A percentile compares a stretch with the other conserved stretches of the same genome.
phyloP scores from a whole-genome alignment of 2,888 invertebrate genomes.

The Chymomyza caudatula region DNA sequence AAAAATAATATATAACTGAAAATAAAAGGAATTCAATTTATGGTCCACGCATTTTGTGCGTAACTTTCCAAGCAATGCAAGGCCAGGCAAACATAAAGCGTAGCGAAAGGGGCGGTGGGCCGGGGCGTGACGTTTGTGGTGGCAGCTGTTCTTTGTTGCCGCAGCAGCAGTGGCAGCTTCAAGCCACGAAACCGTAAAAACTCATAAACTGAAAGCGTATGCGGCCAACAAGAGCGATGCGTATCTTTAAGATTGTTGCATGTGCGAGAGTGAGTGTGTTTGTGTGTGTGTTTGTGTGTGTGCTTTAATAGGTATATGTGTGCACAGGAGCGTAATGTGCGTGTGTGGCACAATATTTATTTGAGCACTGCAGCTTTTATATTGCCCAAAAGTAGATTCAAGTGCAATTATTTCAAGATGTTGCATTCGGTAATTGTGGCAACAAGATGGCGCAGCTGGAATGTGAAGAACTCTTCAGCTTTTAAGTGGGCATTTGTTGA shows the following conservation, averaged over 20 bases:
- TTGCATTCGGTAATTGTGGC: conserved; percentile 32
- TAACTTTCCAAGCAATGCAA: neutral
- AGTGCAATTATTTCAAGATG: conserved; percentile 65
- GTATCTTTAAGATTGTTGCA: conserved; percentile 41
- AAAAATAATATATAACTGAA: neutral
- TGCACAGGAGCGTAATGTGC: neutral
- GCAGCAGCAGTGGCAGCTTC: conserved; percentile 9
- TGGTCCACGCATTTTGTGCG: conserved; percentile 27
- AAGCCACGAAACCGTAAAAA: conserved; percentile 48
- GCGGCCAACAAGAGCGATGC: conserved; percentile 2
- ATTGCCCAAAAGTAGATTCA: conserved; percentile 43
- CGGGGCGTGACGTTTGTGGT: conserved; percentile 24
- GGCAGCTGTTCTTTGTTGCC: neutral
- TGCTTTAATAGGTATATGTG: neutral
- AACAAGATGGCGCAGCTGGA: conserved; percentile 20
- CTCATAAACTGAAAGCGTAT: conserved; percentile 44
- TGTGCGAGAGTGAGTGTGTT: conserved; percentile 7
- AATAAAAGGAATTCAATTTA: conserved; percentile 22
- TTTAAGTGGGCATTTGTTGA: conserved; percentile 44
- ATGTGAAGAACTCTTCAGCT: conserved; percentile 39
- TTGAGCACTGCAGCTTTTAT: conserved; percentile 32
- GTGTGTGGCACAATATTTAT: conserved; percentile 24
- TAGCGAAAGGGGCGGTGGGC: no score
- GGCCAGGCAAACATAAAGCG: conserved; percentile 49
- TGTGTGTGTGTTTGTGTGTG: conserved; percentile 13